Conservation (phyloP, 2,797 vertebrate species). For the Pangasius larnaudii region DNA sequence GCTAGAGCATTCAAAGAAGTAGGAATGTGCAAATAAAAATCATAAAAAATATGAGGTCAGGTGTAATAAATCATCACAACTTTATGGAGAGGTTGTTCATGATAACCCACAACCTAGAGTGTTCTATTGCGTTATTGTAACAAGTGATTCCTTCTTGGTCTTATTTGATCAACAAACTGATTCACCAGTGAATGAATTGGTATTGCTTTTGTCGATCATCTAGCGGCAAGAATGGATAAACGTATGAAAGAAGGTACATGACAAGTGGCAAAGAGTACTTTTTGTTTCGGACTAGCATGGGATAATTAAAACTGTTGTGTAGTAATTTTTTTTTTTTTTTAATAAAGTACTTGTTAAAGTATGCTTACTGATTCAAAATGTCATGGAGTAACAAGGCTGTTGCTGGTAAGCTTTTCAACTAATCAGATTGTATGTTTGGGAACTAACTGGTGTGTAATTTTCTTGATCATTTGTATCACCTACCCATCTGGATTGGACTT, state of each 20-base stretch:
- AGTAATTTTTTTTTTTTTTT: background rate
- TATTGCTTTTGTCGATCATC: background rate
- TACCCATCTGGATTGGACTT: slow-evolving; percentile 94
- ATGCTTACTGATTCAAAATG: background rate
- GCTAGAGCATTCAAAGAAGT: too few relatives aligned
- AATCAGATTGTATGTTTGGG: background rate
- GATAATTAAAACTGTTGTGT: background rate
- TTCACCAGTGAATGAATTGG: background rate
- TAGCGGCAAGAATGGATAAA: background rate
- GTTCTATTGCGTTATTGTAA: background rate
- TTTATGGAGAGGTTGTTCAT: background rate
- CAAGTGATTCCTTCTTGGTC: too few relatives aligned
- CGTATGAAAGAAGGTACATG: background rate
- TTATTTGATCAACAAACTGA: background rate
- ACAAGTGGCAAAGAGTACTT: background rate
- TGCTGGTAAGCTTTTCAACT: background rate
- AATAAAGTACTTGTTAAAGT: background rate
- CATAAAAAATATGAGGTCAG: background rate
- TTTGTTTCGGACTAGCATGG: background rate
- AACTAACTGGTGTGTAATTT: background rate
- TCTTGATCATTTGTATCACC: background rate
- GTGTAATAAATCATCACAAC: background rate
- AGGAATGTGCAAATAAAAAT: background rate
- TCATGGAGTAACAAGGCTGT: too few relatives aligned
- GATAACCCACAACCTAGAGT: background rate